phyloP scores from a whole-genome alignment of 2,113 vertebrate species.

The Siniperca chuatsi region DNA sequence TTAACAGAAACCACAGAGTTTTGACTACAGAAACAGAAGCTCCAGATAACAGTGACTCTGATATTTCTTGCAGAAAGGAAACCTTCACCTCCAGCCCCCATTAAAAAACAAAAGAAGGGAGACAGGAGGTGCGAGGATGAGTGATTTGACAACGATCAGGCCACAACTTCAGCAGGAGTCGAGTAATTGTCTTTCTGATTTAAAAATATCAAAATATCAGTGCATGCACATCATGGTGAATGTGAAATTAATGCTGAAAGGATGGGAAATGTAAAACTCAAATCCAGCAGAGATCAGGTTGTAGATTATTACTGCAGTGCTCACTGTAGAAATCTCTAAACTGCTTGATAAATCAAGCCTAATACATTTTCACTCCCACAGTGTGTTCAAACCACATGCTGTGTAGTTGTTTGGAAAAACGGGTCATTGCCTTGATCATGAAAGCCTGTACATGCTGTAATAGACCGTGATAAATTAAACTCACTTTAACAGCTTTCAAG shows the following conservation, averaged over 20 bases:
- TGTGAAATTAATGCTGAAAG: conserved; percentile 21
- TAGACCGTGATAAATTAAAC: conserved; percentile 78
- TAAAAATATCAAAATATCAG: background rate
- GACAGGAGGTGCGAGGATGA: background rate
- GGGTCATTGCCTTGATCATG: conserved; percentile 77
- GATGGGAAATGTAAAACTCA: conserved; percentile 18
- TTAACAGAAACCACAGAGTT: conserved; percentile 10
- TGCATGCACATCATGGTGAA: background rate
- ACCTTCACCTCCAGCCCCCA: background rate
- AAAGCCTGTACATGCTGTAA: conserved; percentile 74
- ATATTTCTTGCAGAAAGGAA: conserved; percentile 14
- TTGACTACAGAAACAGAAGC: background rate
- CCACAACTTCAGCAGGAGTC: background rate
- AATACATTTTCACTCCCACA: conserved; percentile 64
- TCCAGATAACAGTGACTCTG: conserved; percentile 7
- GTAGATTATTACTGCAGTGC: conserved; percentile 45
- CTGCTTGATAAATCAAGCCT: conserved; percentile 66
- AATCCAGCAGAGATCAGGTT: conserved; percentile 34
- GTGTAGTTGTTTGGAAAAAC: conserved; percentile 73
- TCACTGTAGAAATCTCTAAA: conserved; percentile 34
- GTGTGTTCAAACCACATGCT: conserved; percentile 65
- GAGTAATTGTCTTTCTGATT: no score
- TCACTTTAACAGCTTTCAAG: conserved; percentile 75
- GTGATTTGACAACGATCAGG: background rate
- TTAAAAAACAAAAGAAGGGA: background rate